phyloP scores from a whole-genome alignment of 2,113 vertebrate genomes.

The Collichthys lucidus region DNA sequence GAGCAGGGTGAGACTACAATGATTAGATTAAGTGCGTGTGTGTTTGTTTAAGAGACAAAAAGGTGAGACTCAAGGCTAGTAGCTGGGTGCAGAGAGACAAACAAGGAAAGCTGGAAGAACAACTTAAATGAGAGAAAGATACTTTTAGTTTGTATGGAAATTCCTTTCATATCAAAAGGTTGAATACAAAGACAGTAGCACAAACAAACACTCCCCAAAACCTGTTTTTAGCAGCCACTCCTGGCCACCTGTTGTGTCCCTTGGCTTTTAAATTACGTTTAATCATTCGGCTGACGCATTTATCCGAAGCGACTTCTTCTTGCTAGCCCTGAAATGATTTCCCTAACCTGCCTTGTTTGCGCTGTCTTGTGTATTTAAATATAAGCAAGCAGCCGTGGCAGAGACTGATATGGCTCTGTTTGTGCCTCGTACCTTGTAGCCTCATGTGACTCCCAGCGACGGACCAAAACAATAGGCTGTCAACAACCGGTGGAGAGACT shows the following conservation, averaged over 20 bases:
- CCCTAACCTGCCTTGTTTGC: slow-evolving; percentile 4
- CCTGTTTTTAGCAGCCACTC: slow-evolving; percentile 5
- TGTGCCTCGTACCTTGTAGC: slow-evolving; percentile 38
- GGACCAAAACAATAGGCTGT: slow-evolving; percentile 61
- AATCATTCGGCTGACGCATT: too few species aligned
- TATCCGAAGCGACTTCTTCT: too few species aligned
- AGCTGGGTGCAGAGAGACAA: neutral
- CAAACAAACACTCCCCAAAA: neutral
- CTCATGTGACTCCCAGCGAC: slow-evolving; percentile 48
- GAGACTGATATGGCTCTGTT: slow-evolving; percentile 26
- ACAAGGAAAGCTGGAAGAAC: slow-evolving; percentile 15
- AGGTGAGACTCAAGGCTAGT: neutral
- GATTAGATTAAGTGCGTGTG: neutral
- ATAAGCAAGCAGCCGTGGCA: slow-evolving; percentile 10
- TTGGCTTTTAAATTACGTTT: neutral
- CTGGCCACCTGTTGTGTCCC: neutral
- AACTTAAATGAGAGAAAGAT: neutral
- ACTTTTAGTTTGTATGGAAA: neutral
- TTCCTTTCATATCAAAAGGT: slow-evolving; percentile 9
- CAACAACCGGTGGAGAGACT: slow-evolving; percentile 61
- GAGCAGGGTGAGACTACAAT: neutral
- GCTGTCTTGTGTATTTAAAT: slow-evolving; percentile 2
- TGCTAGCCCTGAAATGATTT: too few species aligned
- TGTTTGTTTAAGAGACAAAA: neutral
- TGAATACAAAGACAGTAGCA: slow-evolving; percentile 7